These are phyloP conservation scores for Gobiocypris rarus DNA, from an alignment of 2,113 vertebrate species.

Conservation along the genomic window DNA sequence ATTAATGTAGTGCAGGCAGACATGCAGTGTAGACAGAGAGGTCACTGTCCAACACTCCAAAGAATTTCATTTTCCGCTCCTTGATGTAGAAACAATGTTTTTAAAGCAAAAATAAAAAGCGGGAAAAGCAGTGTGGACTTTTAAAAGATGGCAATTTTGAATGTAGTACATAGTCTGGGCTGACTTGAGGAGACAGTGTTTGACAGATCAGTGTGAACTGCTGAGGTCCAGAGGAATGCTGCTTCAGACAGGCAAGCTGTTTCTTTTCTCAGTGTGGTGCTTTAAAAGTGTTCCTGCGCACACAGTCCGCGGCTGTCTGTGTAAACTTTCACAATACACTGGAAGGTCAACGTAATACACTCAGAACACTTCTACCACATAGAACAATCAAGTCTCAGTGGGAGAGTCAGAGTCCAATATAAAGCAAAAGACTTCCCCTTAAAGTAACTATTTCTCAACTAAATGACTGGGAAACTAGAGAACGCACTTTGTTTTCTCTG, in stretches of 20 bases:
- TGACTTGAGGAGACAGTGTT: slow-evolving; percentile 23
- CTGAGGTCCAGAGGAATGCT: slow-evolving; percentile 62
- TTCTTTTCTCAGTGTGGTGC: slow-evolving; percentile 50
- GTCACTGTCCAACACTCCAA: slow-evolving; percentile 22
- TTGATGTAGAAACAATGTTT: slow-evolving; percentile 21
- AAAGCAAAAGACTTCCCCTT: neutral
- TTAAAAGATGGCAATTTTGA: slow-evolving; percentile 15
- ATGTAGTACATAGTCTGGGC: slow-evolving; percentile 31
- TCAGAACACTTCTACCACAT: slow-evolving; percentile 9
- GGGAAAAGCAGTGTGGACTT: neutral
- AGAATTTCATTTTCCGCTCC: slow-evolving; percentile 2
- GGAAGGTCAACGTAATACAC: slow-evolving; percentile 42
- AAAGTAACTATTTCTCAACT: neutral
- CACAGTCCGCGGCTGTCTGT: slow-evolving; percentile 55
- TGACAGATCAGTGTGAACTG: slow-evolving; percentile 47
- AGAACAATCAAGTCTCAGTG: neutral
- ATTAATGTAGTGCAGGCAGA: slow-evolving; percentile 29
- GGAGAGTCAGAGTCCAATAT: neutral
- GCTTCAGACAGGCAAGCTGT: slow-evolving; percentile 49
- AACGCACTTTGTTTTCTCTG: slow-evolving; percentile 15
- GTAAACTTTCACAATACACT: slow-evolving; percentile 70
- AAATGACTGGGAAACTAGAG: slow-evolving; percentile 11
- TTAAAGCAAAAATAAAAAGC: neutral
- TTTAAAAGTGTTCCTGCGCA: slow-evolving; percentile 52
- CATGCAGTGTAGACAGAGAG: slow-evolving; percentile 17